These are phyloP conservation scores for Drepanosiphum platanoidis DNA, from an alignment of 2,888 invertebrate species.

Conservation along the genomic window DNA sequence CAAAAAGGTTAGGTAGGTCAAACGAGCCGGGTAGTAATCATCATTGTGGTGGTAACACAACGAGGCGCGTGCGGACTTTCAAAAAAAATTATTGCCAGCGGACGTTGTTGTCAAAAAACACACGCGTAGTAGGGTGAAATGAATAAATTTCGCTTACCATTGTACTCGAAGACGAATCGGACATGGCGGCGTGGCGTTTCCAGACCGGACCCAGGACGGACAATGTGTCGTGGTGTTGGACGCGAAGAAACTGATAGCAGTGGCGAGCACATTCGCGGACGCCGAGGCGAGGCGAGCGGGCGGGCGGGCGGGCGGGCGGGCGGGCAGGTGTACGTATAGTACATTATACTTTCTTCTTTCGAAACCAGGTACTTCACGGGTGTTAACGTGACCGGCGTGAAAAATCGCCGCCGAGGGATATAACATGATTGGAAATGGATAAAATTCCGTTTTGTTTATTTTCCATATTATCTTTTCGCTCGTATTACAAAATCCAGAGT, in stretches of 20 bases:
- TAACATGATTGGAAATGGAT: conserved; percentile 38
- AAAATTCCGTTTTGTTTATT: conserved; percentile 35
- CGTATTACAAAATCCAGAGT: conserved; percentile 38
- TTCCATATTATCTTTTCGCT: neutral
- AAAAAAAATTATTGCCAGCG: neutral
- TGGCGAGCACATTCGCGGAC: neutral
- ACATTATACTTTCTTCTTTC: conserved; percentile 53
- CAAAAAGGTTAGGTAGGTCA: neutral
- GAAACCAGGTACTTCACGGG: conserved; percentile 48
- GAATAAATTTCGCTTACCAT: conserved; percentile 4
- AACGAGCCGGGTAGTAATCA: neutral
- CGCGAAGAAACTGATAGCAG: neutral
- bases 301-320: neutral
- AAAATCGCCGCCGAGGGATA: conserved; percentile 39
- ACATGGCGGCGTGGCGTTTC: neutral
- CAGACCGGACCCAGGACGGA: neutral
- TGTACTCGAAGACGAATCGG: conserved; percentile 45
- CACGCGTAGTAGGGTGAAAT: too few species aligned
- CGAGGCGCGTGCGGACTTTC: neutral
- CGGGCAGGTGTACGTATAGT: neutral
- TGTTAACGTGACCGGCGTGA: conserved; percentile 56
- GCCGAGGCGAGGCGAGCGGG: neutral
- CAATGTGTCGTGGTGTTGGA: neutral
- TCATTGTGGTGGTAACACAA: neutral
- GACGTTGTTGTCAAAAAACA: too few species aligned